Base-by-base conservation (phyloP, 1,140 invertebrate genomes). In the Drusus annulatus region DNA sequence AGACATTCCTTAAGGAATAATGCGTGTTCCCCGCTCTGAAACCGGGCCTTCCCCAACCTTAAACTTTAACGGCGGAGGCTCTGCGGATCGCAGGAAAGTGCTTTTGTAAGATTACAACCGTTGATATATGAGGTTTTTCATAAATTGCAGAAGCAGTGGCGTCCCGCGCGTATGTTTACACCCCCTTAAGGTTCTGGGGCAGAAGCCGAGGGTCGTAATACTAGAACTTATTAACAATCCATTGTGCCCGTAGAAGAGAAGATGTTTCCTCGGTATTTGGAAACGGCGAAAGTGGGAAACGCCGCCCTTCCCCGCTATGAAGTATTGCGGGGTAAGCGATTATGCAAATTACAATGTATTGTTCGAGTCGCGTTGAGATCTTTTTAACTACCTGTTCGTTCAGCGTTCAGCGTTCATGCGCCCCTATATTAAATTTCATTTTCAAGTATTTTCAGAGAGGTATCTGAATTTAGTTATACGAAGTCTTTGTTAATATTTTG, bases 341-440 rank as follows among this genome's bases (percentile, higher is more conserved):
- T 83, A 83, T 83, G 79, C 80, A 83, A 83, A 83, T 83, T 81
- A 80, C 78, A 79, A 77, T 83, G 80, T 76, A 81, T 83, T 83
- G 79, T 81, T 81, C 77, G 62, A 73, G 54, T n/a, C n/a, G 81
- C 75, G 23, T 25, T 54, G 54, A 73, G 75, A 83, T 80, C 77
- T 83, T 75, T 13, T 54, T 69, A 80, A 80, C 78, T 74, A 78
- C 75, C 81, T 78, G 81, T 28, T 23, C 52, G 36, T 52, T 52
- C 36, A 45, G 36, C 36, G 10, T 25, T 17, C 56, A 19, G 54
- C 60, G 45, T 52, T 51, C n/a, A 75, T 75, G 69, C 45, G 17
- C 69, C 69, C 23, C 31, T 75, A 75, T 60, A 75, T 75, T 75
- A 75, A 71, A 36, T 58, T 45, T 45, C 36, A 45, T 45, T 75